Conservation (phyloP, 1,140 invertebrate genomes). For the Drosophila nannoptera region DNA sequence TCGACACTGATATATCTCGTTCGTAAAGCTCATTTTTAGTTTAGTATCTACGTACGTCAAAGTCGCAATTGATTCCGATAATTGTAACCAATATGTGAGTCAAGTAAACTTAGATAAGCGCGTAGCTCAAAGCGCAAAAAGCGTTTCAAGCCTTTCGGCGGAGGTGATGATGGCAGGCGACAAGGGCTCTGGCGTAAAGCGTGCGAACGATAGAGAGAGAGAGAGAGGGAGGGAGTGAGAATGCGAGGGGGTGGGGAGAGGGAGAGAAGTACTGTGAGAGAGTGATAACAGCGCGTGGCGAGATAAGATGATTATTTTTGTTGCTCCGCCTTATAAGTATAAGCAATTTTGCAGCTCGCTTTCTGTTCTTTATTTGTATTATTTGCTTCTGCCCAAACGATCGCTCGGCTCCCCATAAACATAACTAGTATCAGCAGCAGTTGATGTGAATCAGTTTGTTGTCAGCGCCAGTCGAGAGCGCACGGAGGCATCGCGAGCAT, state of each 20-base stretch:
- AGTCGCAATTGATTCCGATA: constrained; percentile 45
- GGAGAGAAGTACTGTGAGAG: constrained; percentile 4
- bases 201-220: neutral
- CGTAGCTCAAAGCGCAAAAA: neutral
- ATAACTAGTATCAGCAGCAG: constrained; percentile 27
- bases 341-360: constrained; percentile 34
- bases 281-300: constrained; percentile 45
- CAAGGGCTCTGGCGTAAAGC: neutral
- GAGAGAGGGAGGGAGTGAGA: neutral
- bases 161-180: constrained; percentile 18
- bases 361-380: constrained; percentile 39
- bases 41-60: constrained; percentile 14
- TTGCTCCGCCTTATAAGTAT: constrained; percentile 18
- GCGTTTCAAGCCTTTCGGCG: neutral
- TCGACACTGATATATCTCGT: constrained; percentile 11
- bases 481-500: constrained; percentile 43
- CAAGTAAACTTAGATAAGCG: constrained; percentile 30
- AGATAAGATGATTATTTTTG: constrained; percentile 58
- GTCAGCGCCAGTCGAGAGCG: constrained; percentile 54
- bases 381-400: constrained; percentile 48
- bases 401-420: constrained; percentile 48
- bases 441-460: constrained; percentile 65
- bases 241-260: constrained; percentile 1
- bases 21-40: neutral
- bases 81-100: constrained; percentile 20